Percentiles rank a stretch among this genome's conserved stretches.
These are phyloP conservation scores for Urocolius indicus DNA, from an alignment of 2,113 vertebrate genomes.

Conservation along the genomic window DNA sequence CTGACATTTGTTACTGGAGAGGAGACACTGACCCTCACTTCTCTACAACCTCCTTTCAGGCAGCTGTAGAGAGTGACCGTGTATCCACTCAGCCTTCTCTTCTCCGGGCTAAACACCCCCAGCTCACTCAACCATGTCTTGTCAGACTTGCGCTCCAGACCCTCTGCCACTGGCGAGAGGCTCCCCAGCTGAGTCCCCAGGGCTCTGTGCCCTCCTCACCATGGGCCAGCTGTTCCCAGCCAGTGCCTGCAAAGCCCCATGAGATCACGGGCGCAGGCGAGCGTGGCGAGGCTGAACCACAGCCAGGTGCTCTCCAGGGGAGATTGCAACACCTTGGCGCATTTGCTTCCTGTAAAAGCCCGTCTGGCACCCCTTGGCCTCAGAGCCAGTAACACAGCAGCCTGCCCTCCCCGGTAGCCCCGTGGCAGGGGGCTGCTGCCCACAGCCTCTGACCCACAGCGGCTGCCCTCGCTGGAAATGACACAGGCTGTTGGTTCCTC, in stretches of 20 bases:
- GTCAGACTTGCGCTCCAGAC: too few relatives aligned
- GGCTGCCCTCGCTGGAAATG: not conserved
- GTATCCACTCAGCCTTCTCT: too few relatives aligned
- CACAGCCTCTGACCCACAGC: not conserved
- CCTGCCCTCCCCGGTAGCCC: not conserved
- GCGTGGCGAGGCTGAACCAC: not conserved
- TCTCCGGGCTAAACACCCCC: too few relatives aligned
- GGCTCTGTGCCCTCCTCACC: not conserved
- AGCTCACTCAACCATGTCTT: too few relatives aligned
- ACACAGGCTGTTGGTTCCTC: not conserved
- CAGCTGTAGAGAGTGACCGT: too few relatives aligned
- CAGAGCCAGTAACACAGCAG: not conserved
- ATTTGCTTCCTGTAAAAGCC: not conserved
- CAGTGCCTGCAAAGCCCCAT: not conserved
- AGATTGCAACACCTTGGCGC: not conserved
- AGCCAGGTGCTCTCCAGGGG: slow-evolving; percentile 3
- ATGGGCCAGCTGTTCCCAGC: not conserved
- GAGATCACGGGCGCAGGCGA: not conserved
- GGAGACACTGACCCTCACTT: too few relatives aligned
- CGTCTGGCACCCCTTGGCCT: not conserved
- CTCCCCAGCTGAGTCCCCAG: not conserved
- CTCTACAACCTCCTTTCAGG: too few relatives aligned
- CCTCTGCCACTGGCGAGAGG: not conserved
- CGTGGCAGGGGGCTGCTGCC: not conserved
- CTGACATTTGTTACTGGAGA: too few relatives aligned